Evolutionary conservation across 2,113 vertebrate genomes (phyloP), one percentile per base, ranked within the genome.

Genomic region (Colossoma macropomum): DNA sequence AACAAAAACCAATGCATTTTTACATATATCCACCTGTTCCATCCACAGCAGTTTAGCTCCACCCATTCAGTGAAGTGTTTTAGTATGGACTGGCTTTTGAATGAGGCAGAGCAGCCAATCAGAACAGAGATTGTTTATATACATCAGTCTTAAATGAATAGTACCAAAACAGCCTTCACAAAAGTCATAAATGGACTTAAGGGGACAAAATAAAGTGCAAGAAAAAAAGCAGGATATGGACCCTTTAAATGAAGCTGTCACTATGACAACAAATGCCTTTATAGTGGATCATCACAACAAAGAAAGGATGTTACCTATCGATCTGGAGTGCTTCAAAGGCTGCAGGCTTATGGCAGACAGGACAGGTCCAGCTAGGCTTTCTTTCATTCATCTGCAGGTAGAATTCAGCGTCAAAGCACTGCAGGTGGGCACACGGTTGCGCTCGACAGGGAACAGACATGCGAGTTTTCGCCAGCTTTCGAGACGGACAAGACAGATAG

Each of bases 371-470:
- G 0, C 96, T 97, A 0, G 97, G 96, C 79, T 98, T 99, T 91
- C 95, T 97, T 70, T 98, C 97, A 84, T 99, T 99, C 97, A 99
- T 97, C 93, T 99, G 97, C 62, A 99, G 95, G 90, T 98, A 99
- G 86, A 97, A 96, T 74, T 95, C 97, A 72, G 97, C 97, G 86
- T 98, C 97, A 34, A 99, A 99, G 91, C 98, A 99, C 86, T 99
- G 98, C 75, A 99, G 95, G 88, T 99, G 98, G 75, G 97, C 96
- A 87, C 98, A 99, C 3, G 96, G 97, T 65, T 96, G 88, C 3
- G 97, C 95, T 27, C 97, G 95, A 87, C 97, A 98, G 0, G 98
- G 97, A 87, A 97, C 95, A 16, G 95, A 96, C 93, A 99, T 92
- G 27, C 97, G 95, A 95, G 97, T 97, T 90, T 99, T 99, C 12